Percentiles rank a stretch among this genome's conserved stretches.
These are phyloP conservation scores for Phengaris alcon DNA, from an alignment of 2,888 invertebrate species.

Conservation along the genomic window DNA sequence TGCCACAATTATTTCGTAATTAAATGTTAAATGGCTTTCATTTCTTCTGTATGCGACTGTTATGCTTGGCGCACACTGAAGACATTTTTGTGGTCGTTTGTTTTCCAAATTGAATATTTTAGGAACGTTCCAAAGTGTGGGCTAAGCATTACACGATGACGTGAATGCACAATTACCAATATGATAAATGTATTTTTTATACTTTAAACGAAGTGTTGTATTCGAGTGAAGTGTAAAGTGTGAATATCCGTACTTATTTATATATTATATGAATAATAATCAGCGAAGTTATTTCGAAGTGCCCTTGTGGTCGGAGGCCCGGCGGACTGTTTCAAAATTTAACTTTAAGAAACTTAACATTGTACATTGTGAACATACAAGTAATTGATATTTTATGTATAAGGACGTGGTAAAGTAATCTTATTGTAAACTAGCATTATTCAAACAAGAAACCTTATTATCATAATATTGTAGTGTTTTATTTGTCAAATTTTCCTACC, in stretches of 20 bases:
- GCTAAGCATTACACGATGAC: constrained; percentile 33
- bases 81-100: constrained; percentile 25
- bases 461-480: constrained; percentile 73
- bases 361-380: constrained; percentile 79
- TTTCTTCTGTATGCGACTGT: constrained; percentile 24
- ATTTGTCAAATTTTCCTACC: constrained; percentile 45
- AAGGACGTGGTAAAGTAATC: constrained; percentile 73
- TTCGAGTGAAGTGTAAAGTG: constrained; percentile 46
- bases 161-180: constrained; percentile 37
- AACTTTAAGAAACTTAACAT: constrained; percentile 70
- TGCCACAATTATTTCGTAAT: constrained; percentile 36
- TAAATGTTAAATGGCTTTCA: constrained; percentile 28
- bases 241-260: constrained; percentile 43
- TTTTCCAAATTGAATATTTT: constrained; percentile 24
- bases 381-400: constrained; percentile 67
- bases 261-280: constrained; percentile 50
- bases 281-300: constrained; percentile 67
- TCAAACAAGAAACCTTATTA: constrained; percentile 79
- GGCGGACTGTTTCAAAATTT: constrained; percentile 72
- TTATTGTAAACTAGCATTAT: constrained; percentile 78
- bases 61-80: constrained; percentile 25
- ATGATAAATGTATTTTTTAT: constrained; percentile 37
- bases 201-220: constrained; percentile 42
- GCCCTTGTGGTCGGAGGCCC: constrained; percentile 73
- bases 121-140: constrained; percentile 10